phyloP scores from a whole-genome alignment of 2,888 invertebrate species.

The Molorchus minor region DNA sequence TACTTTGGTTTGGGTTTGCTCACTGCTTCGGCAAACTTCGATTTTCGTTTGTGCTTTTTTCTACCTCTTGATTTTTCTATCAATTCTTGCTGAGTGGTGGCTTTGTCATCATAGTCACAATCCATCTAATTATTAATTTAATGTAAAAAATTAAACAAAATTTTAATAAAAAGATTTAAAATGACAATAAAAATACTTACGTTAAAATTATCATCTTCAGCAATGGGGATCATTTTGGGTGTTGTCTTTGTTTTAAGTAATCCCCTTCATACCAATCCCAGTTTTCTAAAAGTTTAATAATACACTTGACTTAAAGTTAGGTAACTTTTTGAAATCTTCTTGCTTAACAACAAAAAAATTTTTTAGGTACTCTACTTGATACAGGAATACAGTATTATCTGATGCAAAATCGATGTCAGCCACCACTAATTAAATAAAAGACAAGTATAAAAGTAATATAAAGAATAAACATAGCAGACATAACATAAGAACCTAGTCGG shows the following conservation, averaged over 20 bases:
- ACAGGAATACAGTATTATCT: too few relatives aligned
- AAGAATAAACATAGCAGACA: too few relatives aligned
- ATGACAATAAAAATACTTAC: slow-evolving; percentile 36
- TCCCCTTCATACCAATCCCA: slow-evolving; percentile 71
- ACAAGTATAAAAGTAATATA: too few relatives aligned
- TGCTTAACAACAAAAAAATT: too few relatives aligned
- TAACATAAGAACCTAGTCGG: too few relatives aligned
- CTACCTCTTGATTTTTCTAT: slow-evolving; percentile 67
- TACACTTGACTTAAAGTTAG: too few relatives aligned
- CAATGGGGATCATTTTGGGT: slow-evolving; percentile 68
- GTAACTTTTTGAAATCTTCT: too few relatives aligned
- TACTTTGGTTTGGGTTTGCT: slow-evolving; percentile 83
- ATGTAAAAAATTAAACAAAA: slow-evolving; percentile 21
- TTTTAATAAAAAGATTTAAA: neutral
- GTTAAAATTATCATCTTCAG: slow-evolving; percentile 84
- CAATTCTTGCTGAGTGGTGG: slow-evolving; percentile 67
- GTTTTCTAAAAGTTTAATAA: slow-evolving; percentile 64
- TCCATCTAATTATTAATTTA: slow-evolving; percentile 76
- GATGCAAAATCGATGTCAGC: too few relatives aligned
- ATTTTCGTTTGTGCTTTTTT: slow-evolving; percentile 71
- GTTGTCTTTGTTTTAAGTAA: slow-evolving; percentile 30
- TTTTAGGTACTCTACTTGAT: too few relatives aligned
- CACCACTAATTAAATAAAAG: too few relatives aligned
- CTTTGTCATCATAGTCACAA: slow-evolving; percentile 79
- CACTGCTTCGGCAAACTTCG: slow-evolving; percentile 80